A percentile compares a stretch with the other conserved stretches of the same genome.
phyloP scores from a whole-genome alignment of 2,888 invertebrate species.

The Callyntrura sp. region DNA sequence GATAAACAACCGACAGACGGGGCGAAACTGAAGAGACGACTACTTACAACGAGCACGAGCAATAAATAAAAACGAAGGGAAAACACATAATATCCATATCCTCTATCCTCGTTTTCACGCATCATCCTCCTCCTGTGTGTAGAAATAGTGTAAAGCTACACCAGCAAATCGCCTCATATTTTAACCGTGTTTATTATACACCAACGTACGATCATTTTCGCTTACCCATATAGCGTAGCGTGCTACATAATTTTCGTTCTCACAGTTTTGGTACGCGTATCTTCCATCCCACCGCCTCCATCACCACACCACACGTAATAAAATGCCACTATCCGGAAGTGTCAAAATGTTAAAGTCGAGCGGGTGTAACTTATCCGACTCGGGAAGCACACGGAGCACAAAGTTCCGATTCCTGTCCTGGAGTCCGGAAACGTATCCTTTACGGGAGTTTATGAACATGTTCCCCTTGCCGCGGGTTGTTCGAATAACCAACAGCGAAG shows the following conservation, averaged over 20 bases:
- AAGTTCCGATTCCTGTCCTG: conserved; percentile 82
- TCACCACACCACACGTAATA: conserved; percentile 38
- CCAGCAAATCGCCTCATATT: not conserved
- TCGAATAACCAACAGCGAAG: conserved; percentile 83
- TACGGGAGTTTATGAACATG: conserved; percentile 81
- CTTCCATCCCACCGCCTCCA: not conserved
- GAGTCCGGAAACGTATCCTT: conserved; percentile 81
- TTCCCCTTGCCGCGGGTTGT: conserved; percentile 82
- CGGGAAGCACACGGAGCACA: conserved; percentile 81
- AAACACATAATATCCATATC: conserved; percentile 37
- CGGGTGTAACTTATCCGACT: conserved; percentile 78
- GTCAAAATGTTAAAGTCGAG: conserved; percentile 78
- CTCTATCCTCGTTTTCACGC: conserved; percentile 58
- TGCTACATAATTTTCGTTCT: conserved; percentile 24
- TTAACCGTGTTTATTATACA: conserved; percentile 34
- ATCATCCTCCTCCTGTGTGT: not conserved
- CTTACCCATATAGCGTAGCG: not conserved
- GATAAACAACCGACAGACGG: conserved; percentile 59
- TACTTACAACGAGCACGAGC: conserved; percentile 9
- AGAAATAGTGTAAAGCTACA: conserved; percentile 21
- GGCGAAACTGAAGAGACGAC: not conserved
- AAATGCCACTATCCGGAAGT: conserved; percentile 79
- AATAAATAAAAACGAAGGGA: conserved; percentile 45
- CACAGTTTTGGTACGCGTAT: not conserved
- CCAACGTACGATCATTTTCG: not conserved